Percentiles rank a stretch among this genome's conserved stretches.
phyloP scores from a whole-genome alignment of 2,888 invertebrate genomes.

The Euspilapteryx auroguttella region DNA sequence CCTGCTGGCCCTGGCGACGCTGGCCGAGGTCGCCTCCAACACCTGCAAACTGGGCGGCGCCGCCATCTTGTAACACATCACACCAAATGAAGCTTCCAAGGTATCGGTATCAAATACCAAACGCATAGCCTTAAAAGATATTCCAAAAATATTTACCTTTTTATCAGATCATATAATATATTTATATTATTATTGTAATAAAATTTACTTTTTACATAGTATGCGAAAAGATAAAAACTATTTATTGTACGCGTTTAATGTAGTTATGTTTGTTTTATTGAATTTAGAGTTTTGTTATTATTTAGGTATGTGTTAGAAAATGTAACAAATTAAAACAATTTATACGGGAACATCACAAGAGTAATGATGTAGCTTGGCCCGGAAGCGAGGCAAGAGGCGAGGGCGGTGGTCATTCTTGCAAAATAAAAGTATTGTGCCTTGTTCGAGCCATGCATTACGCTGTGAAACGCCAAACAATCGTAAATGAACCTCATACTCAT shows the following conservation, averaged over 20 bases:
- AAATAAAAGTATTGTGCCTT: no score
- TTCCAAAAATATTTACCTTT: conserved; percentile 58
- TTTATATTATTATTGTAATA: conserved; percentile 30
- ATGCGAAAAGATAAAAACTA: conserved; percentile 49
- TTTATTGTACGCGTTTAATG: conserved; percentile 50
- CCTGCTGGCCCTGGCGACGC: conserved; percentile 63
- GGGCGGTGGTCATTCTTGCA: no score
- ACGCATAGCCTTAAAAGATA: conserved; percentile 45
- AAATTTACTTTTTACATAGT: conserved; percentile 55
- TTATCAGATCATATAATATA: conserved; percentile 58
- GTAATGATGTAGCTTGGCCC: no score
- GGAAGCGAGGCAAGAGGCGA: no score
- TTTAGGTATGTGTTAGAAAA: conserved; percentile 38
- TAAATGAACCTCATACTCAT: no score
- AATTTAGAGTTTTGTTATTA: conserved; percentile 38
- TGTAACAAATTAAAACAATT: no score
- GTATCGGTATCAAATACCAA: conserved; percentile 48
- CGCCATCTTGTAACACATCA: conserved; percentile 15
- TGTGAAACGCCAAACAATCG: no score
- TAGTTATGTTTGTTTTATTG: conserved; percentile 55
- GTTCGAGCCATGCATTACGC: no score
- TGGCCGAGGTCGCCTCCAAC: conserved; percentile 68
- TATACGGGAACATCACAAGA: no score
- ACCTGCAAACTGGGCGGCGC: conserved; percentile 42
- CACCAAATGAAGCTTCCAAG: conserved; percentile 38